A percentile compares a stretch with the other conserved stretches of the same genome.
Conservation (phyloP, 2,797 vertebrate species). For the Notoglanidium macrostoma region DNA sequence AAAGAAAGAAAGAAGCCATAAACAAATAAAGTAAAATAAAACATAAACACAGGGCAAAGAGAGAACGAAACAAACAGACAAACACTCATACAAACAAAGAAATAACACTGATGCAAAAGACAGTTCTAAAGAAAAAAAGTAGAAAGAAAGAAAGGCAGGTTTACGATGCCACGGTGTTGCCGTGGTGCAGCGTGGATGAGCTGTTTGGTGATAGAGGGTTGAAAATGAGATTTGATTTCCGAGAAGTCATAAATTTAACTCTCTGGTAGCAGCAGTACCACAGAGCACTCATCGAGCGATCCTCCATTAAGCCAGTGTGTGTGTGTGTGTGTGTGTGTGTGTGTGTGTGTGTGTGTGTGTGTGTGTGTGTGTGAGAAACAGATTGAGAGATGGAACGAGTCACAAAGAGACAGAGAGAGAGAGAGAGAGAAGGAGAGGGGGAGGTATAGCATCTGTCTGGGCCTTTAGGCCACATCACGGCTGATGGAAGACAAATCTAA, state of each 20-base stretch:
- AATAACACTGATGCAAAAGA: neutral
- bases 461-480: slow-evolving; percentile 39
- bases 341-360: slow-evolving; percentile 1
- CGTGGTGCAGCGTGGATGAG: slow-evolving; percentile 33
- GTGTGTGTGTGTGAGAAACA: neutral
- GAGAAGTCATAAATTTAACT: slow-evolving; percentile 59
- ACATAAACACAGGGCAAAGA: neutral
- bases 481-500: slow-evolving; percentile 51
- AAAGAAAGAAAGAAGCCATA: neutral
- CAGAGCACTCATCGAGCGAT: slow-evolving; percentile 54
- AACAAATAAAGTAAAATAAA: neutral
- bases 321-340: slow-evolving; percentile 36
- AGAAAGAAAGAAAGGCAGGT: slow-evolving; percentile 4
- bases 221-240: slow-evolving; percentile 61
- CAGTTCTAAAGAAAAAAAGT: neutral
- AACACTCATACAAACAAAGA: neutral
- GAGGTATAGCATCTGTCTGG: slow-evolving; percentile 10
- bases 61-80: neutral
- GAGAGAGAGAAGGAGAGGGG: neutral
- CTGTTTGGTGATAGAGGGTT: slow-evolving; percentile 53
- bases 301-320: slow-evolving; percentile 57
- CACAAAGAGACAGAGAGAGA: slow-evolving; percentile 30
- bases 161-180: slow-evolving; percentile 40
- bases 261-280: slow-evolving; percentile 46
- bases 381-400: slow-evolving; percentile 27